phyloP scores from a whole-genome alignment of 2,113 vertebrate genomes.

The Thunnus thynnus region DNA sequence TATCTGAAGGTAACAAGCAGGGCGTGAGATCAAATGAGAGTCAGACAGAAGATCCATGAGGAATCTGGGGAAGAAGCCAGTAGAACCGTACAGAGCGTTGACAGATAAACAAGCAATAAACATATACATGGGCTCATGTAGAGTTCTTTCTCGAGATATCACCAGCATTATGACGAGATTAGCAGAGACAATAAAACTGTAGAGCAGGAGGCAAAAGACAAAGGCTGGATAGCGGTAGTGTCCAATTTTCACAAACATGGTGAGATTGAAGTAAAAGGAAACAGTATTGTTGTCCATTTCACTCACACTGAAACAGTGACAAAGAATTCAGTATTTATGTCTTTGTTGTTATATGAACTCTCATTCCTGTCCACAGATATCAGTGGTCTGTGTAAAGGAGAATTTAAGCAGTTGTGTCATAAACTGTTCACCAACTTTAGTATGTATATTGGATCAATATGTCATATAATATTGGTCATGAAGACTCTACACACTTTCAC shows the following conservation, averaged over 20 bases:
- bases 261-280: slow-evolving; percentile 50
- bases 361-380: too few species aligned
- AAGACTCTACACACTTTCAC: too few species aligned
- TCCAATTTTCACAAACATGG: slow-evolving; percentile 52
- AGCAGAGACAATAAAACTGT: slow-evolving; percentile 43
- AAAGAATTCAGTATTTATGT: too few species aligned
- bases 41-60: slow-evolving; percentile 59
- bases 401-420: too few species aligned
- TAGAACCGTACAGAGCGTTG: slow-evolving; percentile 46
- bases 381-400: too few species aligned
- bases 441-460: too few species aligned
- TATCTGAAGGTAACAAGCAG: slow-evolving; percentile 63
- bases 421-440: too few species aligned
- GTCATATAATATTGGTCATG: too few species aligned
- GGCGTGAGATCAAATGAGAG: slow-evolving; percentile 56
- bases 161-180: slow-evolving; percentile 53
- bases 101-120: slow-evolving; percentile 47
- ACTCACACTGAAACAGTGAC: too few species aligned
- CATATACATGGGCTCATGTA: slow-evolving; percentile 63
- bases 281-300: slow-evolving; percentile 47
- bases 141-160: slow-evolving; percentile 19
- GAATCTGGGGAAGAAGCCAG: slow-evolving; percentile 64
- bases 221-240: slow-evolving; percentile 47
- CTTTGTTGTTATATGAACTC: too few species aligned
- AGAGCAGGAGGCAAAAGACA: slow-evolving; percentile 40